Evolutionary conservation across 2,888 invertebrate genomes (phyloP).

Genomic region (Tetropium fuscum): DNA sequence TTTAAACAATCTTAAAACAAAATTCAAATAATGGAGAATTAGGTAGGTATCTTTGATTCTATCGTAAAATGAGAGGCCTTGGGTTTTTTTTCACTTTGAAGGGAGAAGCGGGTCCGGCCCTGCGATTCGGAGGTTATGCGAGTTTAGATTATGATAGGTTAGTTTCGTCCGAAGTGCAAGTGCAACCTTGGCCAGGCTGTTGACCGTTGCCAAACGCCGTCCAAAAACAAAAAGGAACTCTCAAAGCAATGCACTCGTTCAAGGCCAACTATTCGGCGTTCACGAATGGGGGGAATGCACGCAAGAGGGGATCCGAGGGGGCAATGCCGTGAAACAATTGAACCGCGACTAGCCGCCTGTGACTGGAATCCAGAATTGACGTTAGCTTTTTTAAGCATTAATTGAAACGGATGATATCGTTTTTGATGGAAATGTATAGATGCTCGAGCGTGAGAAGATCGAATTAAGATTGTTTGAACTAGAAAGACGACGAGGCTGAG

Average conservation of each 20-base stretch:
- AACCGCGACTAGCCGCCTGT: slow-evolving; percentile 65
- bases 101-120: slow-evolving; percentile 39
- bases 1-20: too few species aligned
- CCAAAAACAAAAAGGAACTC: slow-evolving; percentile 66
- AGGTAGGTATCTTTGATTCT: too few species aligned
- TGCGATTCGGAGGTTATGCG: slow-evolving; percentile 54
- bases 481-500: slow-evolving; percentile 10
- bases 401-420: slow-evolving; percentile 63
- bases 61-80: too few species aligned
- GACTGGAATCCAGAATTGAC: slow-evolving; percentile 66
- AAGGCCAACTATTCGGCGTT: slow-evolving; percentile 66
- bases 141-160: slow-evolving; percentile 66
- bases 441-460: slow-evolving; percentile 48
- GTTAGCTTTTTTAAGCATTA: slow-evolving; percentile 64
- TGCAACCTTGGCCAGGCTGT: slow-evolving; percentile 66
- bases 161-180: slow-evolving; percentile 58
- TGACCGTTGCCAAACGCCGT: slow-evolving; percentile 67
- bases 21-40: too few species aligned
- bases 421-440: slow-evolving; percentile 61
- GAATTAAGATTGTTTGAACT: slow-evolving; percentile 45
- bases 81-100: too few species aligned
- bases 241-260: slow-evolving; percentile 67
- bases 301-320: slow-evolving; percentile 46
- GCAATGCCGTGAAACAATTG: slow-evolving; percentile 65
- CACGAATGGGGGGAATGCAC: slow-evolving; percentile 52